Percentiles rank a stretch among this genome's conserved stretches.
Conservation (phyloP, 2,113 vertebrate species). For the Cyanoliseus patagonus region DNA sequence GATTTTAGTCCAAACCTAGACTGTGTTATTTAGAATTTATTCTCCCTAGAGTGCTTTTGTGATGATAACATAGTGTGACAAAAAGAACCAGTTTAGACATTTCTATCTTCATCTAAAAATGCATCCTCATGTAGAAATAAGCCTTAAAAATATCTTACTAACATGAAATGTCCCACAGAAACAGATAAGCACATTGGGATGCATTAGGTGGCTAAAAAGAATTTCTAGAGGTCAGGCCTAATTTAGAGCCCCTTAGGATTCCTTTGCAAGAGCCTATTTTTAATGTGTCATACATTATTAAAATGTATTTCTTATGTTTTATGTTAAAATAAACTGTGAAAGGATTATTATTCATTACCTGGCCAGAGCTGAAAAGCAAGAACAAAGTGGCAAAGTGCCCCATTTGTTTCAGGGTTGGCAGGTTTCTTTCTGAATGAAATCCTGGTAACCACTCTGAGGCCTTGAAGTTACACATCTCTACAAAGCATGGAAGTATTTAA, state of each 20-base stretch:
- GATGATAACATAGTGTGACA: constrained; percentile 35
- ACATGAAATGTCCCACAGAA: background rate
- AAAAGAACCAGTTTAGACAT: constrained; percentile 27
- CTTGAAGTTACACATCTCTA: background rate
- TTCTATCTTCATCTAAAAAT: background rate
- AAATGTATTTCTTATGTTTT: background rate
- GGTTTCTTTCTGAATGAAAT: background rate
- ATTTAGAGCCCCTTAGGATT: background rate
- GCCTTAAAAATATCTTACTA: background rate
- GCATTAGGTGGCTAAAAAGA: background rate
- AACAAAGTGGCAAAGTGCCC: background rate
- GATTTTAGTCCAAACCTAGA: constrained; percentile 15
- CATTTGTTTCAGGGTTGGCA: background rate
- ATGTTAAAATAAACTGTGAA: background rate
- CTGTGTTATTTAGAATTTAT: constrained; percentile 13
- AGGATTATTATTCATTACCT: background rate
- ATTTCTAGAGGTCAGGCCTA: background rate
- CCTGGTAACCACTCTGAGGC: background rate
- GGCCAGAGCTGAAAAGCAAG: background rate
- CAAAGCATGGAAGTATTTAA: background rate
- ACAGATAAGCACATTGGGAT: background rate
- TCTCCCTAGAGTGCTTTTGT: constrained; percentile 44
- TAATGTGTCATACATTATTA: background rate
- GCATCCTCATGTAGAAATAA: background rate
- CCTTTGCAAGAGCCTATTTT: background rate